phyloP scores from a whole-genome alignment of 64 coral and sea anemone species.

The Exaiptasia diaphana region DNA sequence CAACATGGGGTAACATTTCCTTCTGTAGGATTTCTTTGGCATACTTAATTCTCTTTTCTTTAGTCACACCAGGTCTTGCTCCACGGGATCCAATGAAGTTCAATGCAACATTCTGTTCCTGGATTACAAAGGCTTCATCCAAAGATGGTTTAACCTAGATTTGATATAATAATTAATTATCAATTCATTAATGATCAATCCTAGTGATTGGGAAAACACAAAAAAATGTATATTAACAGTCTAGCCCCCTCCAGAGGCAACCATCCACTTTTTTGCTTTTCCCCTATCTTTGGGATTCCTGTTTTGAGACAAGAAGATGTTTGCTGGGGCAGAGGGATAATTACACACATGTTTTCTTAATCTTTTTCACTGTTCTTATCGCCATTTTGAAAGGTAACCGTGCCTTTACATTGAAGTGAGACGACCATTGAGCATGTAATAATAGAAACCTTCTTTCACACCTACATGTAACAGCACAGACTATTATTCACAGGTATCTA shows the following conservation, averaged over 20 bases:
- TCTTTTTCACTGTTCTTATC: no score
- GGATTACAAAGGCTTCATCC: constrained; percentile 96
- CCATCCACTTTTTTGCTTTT: no score
- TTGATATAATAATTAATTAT: not conserved
- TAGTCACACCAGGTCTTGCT: constrained; percentile 92
- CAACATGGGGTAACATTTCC: constrained; percentile 99
- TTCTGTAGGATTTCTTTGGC: constrained; percentile 97
- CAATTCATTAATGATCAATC: not conserved
- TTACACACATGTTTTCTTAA: no score
- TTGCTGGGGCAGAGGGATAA: no score
- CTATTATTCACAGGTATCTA: no score
- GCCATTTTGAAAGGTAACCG: no score
- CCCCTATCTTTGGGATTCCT: not conserved
- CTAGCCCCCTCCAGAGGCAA: no score
- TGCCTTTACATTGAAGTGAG: no score
- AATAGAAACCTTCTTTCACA: no score
- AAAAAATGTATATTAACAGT: not conserved
- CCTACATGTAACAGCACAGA: no score
- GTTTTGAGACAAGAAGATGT: no score
- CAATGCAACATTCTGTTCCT: constrained; percentile 88
- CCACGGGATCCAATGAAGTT: constrained; percentile 98
- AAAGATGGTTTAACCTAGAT: constrained; percentile 89
- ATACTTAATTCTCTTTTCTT: constrained; percentile 93
- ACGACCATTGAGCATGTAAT: no score
- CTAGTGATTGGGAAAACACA: not conserved